Evolutionary conservation across 2,888 invertebrate genomes (phyloP), one percentile per base, ranked within the genome.

Genomic region (Pseudococcus longispinus): DNA sequence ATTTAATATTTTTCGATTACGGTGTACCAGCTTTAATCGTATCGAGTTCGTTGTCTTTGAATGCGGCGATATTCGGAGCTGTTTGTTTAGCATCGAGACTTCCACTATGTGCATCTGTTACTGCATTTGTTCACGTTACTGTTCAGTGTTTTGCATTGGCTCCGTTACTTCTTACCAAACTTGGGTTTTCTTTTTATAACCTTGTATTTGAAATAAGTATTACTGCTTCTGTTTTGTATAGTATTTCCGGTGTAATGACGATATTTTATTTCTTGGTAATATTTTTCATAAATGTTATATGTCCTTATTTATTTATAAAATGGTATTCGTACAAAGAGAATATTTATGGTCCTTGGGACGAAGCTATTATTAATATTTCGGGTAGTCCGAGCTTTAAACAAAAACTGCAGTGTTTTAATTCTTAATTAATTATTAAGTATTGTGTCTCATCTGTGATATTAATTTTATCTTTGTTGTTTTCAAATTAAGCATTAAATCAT

Each of bases 11-110:
- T 90, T 97, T 96, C 90, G 97, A 99, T 90, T 99, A 99, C 90
- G 97, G 96, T 6, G 93, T 96, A 0, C 93, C 94, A 15, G 96
- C 95, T 2, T 96, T 97, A 0, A 94, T 98, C 88, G 96, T 98
- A 0, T 97, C 97, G 0, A 96, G 95, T 89, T 95, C 98, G 0
- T 91, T 99, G 70, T 98, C 98, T 0, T 93, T 98, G 87, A 99
- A 98, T 91, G 96, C 98, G 0, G 98, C 97, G 0, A 94, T 99
- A 85, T 98, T 99, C 91, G 97, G 96, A 0, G 96, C 98, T 0
- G 95, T 99, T 2, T 99, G 98, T 91, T 91, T 99, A 88, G 96
- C 98, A 0, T 99, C 99, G 0, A 92, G 99, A 89, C 91, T 99
- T 20, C 93, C 96, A 0, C 95, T 96, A 0, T 94, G 97, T 0